Evolutionary conservation across 1,140 invertebrate genomes (phyloP).

Genomic region (Lanistes nyassanus): DNA sequence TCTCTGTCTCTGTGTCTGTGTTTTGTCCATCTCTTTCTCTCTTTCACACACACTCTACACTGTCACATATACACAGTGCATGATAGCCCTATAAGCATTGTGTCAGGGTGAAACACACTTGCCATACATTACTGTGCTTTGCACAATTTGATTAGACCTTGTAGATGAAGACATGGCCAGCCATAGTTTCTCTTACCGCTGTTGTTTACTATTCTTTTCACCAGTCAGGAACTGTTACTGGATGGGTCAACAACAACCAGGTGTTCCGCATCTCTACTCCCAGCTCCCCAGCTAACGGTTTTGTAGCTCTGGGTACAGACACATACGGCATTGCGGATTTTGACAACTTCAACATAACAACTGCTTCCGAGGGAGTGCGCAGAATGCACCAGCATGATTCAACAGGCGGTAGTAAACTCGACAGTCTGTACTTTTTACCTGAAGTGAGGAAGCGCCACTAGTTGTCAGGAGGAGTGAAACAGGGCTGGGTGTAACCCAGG

Average conservation of each 20-base stretch:
- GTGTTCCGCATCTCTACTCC: slow-evolving; percentile 39
- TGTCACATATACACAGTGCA: too few species aligned
- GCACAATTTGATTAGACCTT: too few species aligned
- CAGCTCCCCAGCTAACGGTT: slow-evolving; percentile 42
- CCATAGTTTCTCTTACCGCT: too few species aligned
- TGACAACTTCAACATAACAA: slow-evolving; percentile 47
- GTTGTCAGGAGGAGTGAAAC: too few species aligned
- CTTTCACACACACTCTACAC: too few species aligned
- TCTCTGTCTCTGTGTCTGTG: too few species aligned
- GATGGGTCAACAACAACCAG: slow-evolving; percentile 36
- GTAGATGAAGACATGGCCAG: too few species aligned
- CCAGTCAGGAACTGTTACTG: slow-evolving; percentile 35
- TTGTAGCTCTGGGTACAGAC: slow-evolving; percentile 51
- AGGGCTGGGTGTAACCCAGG: too few species aligned
- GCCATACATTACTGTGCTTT: too few species aligned
- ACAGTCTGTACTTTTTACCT: slow-evolving; percentile 18
- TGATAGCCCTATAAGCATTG: too few species aligned
- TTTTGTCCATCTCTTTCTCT: too few species aligned
- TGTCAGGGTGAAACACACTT: too few species aligned
- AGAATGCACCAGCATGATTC: neutral
- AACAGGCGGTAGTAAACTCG: neutral
- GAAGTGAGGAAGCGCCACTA: neutral
- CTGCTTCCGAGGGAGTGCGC: neutral
- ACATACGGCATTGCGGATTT: slow-evolving; percentile 53
- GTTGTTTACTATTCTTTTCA: slow-evolving; percentile 28